Evolutionary conservation across 2,888 invertebrate genomes (phyloP).

Genomic region (Sclerodermus sp.): DNA sequence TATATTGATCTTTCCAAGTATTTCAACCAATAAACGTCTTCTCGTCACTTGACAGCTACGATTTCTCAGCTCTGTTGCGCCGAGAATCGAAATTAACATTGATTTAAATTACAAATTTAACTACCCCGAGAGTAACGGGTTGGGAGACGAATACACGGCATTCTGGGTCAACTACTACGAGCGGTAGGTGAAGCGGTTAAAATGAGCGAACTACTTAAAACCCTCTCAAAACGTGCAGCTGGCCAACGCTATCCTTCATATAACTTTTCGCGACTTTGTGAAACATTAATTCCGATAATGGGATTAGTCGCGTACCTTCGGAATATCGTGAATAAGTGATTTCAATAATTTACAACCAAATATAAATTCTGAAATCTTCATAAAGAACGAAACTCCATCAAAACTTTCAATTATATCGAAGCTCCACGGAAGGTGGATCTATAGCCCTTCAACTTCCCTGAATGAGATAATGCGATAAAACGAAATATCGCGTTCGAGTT

Average conservation of each 20-base stretch:
- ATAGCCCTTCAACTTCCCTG: too few relatives aligned
- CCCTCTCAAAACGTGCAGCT: background rate
- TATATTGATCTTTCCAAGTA: background rate
- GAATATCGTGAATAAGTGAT: too few relatives aligned
- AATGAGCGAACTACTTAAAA: constrained; percentile 31
- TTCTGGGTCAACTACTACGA: constrained; percentile 31
- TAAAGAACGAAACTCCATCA: too few relatives aligned
- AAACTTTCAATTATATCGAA: too few relatives aligned
- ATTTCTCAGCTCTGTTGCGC: constrained; percentile 26
- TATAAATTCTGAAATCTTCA: too few relatives aligned
- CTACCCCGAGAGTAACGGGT: constrained; percentile 15
- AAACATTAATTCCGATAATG: constrained; percentile 34
- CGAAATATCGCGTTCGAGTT: too few relatives aligned
- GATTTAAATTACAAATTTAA: constrained; percentile 45
- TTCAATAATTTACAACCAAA: too few relatives aligned
- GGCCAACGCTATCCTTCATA: constrained; percentile 20
- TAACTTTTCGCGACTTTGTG: constrained; percentile 21
- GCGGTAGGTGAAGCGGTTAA: constrained; percentile 22
- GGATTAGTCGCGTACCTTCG: constrained; percentile 14
- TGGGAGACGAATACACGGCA: constrained; percentile 8
- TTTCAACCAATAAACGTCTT: constrained; percentile 31
- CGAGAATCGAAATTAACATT: constrained; percentile 36
- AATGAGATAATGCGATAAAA: too few relatives aligned
- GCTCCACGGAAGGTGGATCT: too few relatives aligned
- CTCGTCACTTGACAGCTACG: constrained; percentile 22